Conservation (phyloP, 2,797 vertebrate species). For the Phylloscopus collybita region DNA sequence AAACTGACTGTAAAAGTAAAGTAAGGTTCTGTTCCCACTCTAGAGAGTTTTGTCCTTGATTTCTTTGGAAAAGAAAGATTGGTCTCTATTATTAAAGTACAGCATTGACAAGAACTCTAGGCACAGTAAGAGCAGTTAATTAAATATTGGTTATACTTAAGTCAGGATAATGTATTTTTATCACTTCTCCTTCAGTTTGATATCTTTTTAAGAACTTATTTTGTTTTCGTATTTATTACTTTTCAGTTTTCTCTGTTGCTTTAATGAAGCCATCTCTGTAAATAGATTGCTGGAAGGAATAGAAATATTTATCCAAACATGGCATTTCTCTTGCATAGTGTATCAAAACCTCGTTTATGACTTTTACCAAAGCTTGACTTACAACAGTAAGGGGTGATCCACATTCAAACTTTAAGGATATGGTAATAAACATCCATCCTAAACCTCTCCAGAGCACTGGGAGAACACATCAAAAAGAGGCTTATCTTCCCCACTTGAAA, state of each 20-base stretch:
- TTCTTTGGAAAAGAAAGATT: not conserved
- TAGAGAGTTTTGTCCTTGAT: not conserved
- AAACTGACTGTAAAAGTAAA: not conserved
- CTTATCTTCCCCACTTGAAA: not conserved
- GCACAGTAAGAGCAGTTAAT: not conserved
- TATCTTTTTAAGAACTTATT: not conserved
- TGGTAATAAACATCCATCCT: not conserved
- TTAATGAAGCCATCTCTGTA: constrained; percentile 1
- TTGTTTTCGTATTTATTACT: not conserved
- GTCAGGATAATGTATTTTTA: not conserved
- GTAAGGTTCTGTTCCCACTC: not conserved
- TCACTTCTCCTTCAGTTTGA: not conserved
- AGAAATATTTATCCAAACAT: not conserved
- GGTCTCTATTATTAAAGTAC: not conserved
- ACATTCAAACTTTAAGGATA: not conserved
- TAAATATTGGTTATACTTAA: not conserved
- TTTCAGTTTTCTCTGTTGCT: not conserved
- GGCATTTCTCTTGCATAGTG: not conserved
- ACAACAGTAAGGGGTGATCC: not conserved
- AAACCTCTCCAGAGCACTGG: not conserved
- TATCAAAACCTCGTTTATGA: not conserved
- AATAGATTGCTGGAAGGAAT: not conserved
- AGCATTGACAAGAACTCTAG: not conserved
- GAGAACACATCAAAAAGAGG: not conserved
- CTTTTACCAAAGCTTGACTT: not conserved